Evolutionary conservation across 2,797 vertebrate species (phyloP).

Genomic region (Neolamprologus multifasciatus): DNA sequence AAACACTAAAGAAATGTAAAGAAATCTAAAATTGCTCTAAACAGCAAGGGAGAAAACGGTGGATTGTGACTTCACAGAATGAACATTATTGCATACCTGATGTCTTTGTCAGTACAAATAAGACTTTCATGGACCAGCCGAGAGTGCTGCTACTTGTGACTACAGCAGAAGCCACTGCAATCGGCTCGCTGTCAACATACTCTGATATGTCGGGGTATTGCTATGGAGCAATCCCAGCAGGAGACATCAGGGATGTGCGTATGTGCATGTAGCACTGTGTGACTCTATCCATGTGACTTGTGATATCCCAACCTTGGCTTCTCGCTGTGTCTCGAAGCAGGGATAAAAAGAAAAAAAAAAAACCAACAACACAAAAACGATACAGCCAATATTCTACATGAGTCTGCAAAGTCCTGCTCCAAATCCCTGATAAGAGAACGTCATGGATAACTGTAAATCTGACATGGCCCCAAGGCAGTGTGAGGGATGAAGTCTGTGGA

Average conservation of each 20-base stretch:
- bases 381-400: constrained; percentile 63
- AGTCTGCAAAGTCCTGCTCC: constrained; percentile 62
- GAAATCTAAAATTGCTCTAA: not conserved
- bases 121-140: not conserved
- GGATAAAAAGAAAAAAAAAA: not conserved
- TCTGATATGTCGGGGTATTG: constrained; percentile 15
- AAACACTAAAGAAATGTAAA: not conserved
- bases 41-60: not conserved
- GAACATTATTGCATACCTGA: not conserved
- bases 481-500: constrained; percentile 61
- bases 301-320: constrained; percentile 46
- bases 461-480: constrained; percentile 62
- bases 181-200: constrained; percentile 21
- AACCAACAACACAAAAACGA: not conserved
- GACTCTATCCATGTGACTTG: constrained; percentile 24
- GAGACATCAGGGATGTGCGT: constrained; percentile 12
- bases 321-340: constrained; percentile 42
- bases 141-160: constrained; percentile 5
- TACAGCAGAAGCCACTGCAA: constrained; percentile 35
- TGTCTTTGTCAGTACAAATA: not conserved
- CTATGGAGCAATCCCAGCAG: constrained; percentile 36
- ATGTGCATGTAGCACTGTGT: not conserved
- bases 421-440: constrained; percentile 65
- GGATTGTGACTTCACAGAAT: not conserved
- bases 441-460: constrained; percentile 70